phyloP scores from a whole-genome alignment of 2,888 invertebrate genomes.

The Galeruca laticollis region DNA sequence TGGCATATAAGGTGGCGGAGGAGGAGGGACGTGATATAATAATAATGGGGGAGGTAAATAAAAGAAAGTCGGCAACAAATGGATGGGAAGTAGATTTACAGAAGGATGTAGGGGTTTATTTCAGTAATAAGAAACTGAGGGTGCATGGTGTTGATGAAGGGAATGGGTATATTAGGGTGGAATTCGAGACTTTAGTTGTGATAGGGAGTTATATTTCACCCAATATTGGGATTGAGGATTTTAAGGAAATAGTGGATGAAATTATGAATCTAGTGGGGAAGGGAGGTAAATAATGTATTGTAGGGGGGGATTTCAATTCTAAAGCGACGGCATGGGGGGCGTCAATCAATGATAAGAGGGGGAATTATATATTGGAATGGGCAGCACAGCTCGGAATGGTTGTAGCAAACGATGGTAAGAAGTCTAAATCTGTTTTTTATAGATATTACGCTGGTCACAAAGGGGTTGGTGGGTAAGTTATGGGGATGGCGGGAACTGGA shows the following conservation, averaged over 20 bases:
- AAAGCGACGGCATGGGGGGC: constrained; percentile 4
- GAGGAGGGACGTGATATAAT: not conserved
- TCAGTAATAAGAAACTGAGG: constrained; percentile 2
- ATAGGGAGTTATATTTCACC: no score
- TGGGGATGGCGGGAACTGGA: not conserved
- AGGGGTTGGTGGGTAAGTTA: not conserved
- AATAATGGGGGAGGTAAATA: not conserved
- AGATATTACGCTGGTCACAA: constrained; percentile 14
- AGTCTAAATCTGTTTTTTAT: constrained; percentile 6
- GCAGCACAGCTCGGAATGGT: not conserved
- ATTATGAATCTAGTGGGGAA: not conserved
- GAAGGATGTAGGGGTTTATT: constrained; percentile 4
- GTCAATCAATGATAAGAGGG: not conserved
- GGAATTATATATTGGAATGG: not conserved
- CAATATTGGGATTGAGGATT: not conserved
- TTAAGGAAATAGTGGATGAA: not conserved
- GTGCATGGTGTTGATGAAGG: not conserved
- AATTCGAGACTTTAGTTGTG: not conserved
- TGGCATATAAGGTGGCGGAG: not conserved
- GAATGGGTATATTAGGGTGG: not conserved
- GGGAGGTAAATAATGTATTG: not conserved
- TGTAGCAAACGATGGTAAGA: not conserved
- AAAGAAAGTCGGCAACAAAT: constrained; percentile 6
- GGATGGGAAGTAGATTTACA: no score
- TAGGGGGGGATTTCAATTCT: no score